These are phyloP conservation scores for Uropetala carovei DNA, from an alignment of 2,888 invertebrate genomes.

Conservation along the genomic window DNA sequence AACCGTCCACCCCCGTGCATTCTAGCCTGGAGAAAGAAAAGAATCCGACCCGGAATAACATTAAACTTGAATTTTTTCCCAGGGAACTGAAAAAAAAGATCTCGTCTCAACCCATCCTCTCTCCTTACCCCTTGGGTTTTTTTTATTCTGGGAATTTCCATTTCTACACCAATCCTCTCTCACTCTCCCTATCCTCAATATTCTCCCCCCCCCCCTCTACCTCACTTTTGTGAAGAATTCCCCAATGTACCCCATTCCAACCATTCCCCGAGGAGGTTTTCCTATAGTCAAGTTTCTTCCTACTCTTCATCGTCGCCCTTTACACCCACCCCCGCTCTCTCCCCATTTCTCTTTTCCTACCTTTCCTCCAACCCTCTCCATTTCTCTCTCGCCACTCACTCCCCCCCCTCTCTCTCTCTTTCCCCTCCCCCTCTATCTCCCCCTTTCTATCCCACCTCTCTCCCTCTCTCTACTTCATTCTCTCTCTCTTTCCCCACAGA, in stretches of 20 bases:
- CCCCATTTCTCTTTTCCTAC: slow-evolving; percentile 64
- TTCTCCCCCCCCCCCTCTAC: slow-evolving; percentile 66
- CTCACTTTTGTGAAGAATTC: neutral
- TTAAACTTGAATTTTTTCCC: slow-evolving; percentile 28
- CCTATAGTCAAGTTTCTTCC: neutral
- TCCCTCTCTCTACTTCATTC: too few relatives aligned
- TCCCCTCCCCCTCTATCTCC: too few relatives aligned
- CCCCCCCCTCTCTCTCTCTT: slow-evolving; percentile 37
- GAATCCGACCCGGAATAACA: neutral
- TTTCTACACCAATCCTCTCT: slow-evolving; percentile 70
- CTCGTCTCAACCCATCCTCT: neutral
- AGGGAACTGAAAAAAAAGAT: neutral
- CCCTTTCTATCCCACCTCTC: too few relatives aligned
- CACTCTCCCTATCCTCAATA: slow-evolving; percentile 69
- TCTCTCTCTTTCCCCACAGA: neutral
- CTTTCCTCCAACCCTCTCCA: too few relatives aligned
- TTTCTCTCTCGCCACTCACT: slow-evolving; percentile 67
- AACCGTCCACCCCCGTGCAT: slow-evolving; percentile 65
- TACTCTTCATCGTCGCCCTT: slow-evolving; percentile 18
- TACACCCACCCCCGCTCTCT: slow-evolving; percentile 69
- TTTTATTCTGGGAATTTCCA: slow-evolving; percentile 69
- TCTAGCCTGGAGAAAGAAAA: slow-evolving; percentile 60
- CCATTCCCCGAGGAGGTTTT: neutral
- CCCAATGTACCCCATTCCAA: neutral
- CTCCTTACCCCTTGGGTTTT: slow-evolving; percentile 45